Conservation (phyloP, 2,888 invertebrate species). For the Tachina grossa region DNA sequence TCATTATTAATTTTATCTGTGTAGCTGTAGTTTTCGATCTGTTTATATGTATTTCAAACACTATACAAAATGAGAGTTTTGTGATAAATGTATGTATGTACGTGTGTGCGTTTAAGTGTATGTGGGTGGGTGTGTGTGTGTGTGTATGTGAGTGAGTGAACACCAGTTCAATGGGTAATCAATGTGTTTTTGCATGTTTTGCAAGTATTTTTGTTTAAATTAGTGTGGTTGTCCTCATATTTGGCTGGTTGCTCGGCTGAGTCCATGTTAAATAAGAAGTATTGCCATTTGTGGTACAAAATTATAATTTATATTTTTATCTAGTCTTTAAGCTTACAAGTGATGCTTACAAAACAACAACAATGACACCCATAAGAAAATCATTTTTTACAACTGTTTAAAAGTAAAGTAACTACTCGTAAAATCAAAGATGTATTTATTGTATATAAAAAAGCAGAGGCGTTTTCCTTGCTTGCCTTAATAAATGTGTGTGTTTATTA, state of each 20-base stretch:
- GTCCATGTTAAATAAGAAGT: slow-evolving; percentile 49
- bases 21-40: not conserved
- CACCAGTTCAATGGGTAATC: slow-evolving; percentile 55
- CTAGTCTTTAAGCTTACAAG: slow-evolving; percentile 48
- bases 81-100: not conserved
- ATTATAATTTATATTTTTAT: slow-evolving; percentile 38
- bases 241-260: slow-evolving; percentile 43
- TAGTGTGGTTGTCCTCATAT: slow-evolving; percentile 32
- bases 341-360: slow-evolving; percentile 39
- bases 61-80: slow-evolving; percentile 7
- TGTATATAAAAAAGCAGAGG: slow-evolving; percentile 42
- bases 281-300: slow-evolving; percentile 52
- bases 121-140: not conserved
- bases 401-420: slow-evolving; percentile 2
- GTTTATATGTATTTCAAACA: slow-evolving; percentile 22
- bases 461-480: slow-evolving; percentile 44
- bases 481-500: slow-evolving; percentile 42
- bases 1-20: slow-evolving; percentile 5
- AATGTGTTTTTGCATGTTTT: slow-evolving; percentile 41
- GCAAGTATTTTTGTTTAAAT: slow-evolving; percentile 15
- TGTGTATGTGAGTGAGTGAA: slow-evolving; percentile 15
- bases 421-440: not conserved
- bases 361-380: not conserved
- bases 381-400: not conserved
- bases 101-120: not conserved